phyloP scores from a whole-genome alignment of 2,888 invertebrate species.

The Lypha dubia region DNA sequence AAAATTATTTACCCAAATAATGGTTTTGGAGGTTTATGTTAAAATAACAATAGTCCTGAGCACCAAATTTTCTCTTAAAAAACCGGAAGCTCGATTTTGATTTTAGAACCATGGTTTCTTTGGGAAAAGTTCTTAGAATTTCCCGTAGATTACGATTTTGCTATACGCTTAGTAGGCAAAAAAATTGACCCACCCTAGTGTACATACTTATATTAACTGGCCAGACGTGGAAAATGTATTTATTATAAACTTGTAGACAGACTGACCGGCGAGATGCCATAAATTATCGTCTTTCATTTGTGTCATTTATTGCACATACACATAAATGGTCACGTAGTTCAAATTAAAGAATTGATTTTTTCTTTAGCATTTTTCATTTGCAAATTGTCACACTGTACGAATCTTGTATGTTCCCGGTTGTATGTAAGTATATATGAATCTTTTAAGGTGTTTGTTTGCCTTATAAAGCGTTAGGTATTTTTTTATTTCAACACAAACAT shows the following conservation, averaged over 20 bases:
- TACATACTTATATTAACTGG: constrained; percentile 21
- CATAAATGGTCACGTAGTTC: not conserved
- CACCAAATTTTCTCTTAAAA: no score
- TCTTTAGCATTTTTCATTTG: constrained; percentile 10
- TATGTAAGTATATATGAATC: constrained; percentile 44
- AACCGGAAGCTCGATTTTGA: no score
- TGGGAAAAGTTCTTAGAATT: no score
- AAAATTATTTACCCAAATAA: no score
- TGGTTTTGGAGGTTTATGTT: no score
- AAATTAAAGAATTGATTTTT: constrained; percentile 25
- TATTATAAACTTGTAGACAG: constrained; percentile 28
- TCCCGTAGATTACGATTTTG: no score
- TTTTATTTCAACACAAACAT: constrained; percentile 13
- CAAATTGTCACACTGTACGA: constrained; percentile 40
- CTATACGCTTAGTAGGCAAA: no score
- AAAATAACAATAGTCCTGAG: no score
- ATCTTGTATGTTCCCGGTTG: constrained; percentile 4
- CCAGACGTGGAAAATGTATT: constrained; percentile 49
- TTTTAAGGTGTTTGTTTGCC: constrained; percentile 64
- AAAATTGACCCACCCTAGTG: not conserved
- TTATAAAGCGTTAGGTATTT: constrained; percentile 54
- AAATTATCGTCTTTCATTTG: constrained; percentile 37
- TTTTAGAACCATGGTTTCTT: no score
- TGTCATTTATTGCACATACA: not conserved
- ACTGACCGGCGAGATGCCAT: constrained; percentile 16